Evolutionary conservation across 1,140 invertebrate genomes (phyloP).

Genomic region (Pinna nobilis): DNA sequence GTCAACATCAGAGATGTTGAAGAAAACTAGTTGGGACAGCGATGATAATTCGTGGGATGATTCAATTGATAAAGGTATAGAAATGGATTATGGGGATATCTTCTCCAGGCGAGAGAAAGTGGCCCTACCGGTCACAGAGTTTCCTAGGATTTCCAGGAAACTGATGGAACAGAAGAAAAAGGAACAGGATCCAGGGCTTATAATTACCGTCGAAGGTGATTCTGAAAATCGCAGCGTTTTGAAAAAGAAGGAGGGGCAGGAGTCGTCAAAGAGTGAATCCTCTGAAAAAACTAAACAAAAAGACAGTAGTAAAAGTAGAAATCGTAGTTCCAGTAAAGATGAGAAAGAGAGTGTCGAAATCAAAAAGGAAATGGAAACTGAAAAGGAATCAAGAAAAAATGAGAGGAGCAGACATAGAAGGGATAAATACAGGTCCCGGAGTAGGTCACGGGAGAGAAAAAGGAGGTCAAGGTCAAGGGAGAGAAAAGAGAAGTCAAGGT

Average conservation of each 20-base stretch:
- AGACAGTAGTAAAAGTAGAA: not conserved
- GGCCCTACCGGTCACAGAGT: not conserved
- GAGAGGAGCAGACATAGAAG: constrained; percentile 9
- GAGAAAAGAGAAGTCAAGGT: constrained; percentile 49
- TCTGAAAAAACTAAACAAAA: not conserved
- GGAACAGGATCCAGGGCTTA: constrained; percentile 3
- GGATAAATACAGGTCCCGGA: constrained; percentile 25
- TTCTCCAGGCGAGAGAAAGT: not conserved
- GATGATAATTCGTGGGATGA: constrained; percentile 7
- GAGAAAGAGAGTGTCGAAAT: constrained; percentile 6
- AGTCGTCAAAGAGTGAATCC: not conserved
- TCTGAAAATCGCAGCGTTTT: constrained; percentile 19
- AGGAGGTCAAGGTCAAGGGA: constrained; percentile 41
- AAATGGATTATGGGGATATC: not conserved
- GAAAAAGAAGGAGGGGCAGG: constrained; percentile 12
- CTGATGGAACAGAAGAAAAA: not conserved
- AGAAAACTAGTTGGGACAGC: not conserved
- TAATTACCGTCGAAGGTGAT: constrained; percentile 6
- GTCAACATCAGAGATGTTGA: not conserved
- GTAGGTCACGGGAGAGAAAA: constrained; percentile 32
- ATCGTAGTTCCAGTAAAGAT: not conserved
- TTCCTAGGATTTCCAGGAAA: not conserved
- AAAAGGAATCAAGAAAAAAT: constrained; percentile 30
- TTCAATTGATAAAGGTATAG: not conserved
- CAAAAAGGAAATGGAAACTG: constrained; percentile 35